phyloP scores from a whole-genome alignment of 2,888 invertebrate species.

The Limulus polyphemus region DNA sequence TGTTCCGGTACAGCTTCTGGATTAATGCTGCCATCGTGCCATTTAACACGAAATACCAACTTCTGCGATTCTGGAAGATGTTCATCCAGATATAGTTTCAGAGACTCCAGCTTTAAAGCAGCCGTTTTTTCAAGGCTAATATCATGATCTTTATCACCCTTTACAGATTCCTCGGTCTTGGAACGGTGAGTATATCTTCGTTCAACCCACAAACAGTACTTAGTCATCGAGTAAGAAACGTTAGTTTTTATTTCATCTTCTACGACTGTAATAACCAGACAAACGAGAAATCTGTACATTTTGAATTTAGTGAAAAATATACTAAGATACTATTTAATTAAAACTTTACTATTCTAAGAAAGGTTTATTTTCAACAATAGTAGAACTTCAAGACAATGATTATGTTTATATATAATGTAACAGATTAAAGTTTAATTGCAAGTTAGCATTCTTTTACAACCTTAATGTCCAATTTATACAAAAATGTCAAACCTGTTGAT shows the following conservation, averaged over 20 bases:
- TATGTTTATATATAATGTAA: too few relatives aligned
- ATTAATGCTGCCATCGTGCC: slow-evolving; percentile 35
- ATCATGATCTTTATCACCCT: neutral
- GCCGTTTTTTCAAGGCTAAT: neutral
- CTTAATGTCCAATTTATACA: too few relatives aligned
- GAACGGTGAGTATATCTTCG: slow-evolving; percentile 16
- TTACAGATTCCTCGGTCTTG: neutral
- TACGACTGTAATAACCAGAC: slow-evolving; percentile 9
- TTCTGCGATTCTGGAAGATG: slow-evolving; percentile 21
- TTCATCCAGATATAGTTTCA: slow-evolving; percentile 20
- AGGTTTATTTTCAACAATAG: too few relatives aligned
- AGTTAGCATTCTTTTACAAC: too few relatives aligned
- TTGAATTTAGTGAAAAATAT: too few relatives aligned
- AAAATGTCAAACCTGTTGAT: too few relatives aligned
- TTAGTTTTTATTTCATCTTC: slow-evolving; percentile 63
- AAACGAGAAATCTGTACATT: too few relatives aligned
- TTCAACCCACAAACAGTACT: slow-evolving; percentile 56
- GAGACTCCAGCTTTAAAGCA: neutral
- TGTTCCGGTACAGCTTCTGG: slow-evolving; percentile 42
- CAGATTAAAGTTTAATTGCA: too few relatives aligned
- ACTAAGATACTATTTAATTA: too few relatives aligned
- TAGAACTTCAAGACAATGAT: too few relatives aligned
- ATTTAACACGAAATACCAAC: slow-evolving; percentile 45
- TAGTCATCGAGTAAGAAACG: slow-evolving; percentile 61
- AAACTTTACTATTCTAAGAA: too few relatives aligned